Base-by-base conservation (phyloP, 2,888 invertebrate species). In the Cryptocephalus primarius region DNA sequence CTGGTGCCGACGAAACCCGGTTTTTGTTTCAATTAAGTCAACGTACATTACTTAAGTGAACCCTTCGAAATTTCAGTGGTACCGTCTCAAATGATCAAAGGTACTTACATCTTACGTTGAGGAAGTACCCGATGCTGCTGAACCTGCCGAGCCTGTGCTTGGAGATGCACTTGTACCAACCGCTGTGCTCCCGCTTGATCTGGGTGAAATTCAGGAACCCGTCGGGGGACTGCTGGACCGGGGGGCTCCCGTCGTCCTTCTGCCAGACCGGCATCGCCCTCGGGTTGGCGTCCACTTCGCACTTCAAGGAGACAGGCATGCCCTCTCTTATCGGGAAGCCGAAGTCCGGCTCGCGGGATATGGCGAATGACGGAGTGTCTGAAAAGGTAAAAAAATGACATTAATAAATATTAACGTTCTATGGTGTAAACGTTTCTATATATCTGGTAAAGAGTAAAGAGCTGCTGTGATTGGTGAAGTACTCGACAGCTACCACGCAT, bases 241-340 rank as follows among this genome's bases (percentile, higher is more conserved):
- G 69, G 11, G 71, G 70, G 50, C 62, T 63, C n/a, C 60, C 58
- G 48, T 71, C 71, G 59, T 71, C 71, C 53, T 82, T 74, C 60
- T 88, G 82, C 92, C 92, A 92, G 61, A 85, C 77, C 42, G 91
- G 89, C 43, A 81, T 76, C 44, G 90, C 87, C 45, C 85, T 81
- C 12, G 94, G 94, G 74, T 93, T 92, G 60, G 93, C 88, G 73
- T 93, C 92, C 52, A 93, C 91, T 69, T 90, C 89, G 64, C 94
- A 94, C 68, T 89, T 87, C 58, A 94, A 73, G 47, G 89, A 88
- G 52, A 93, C 88, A 52, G 89, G 82, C 66, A 88, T 88, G 50
- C 92, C 92, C 68, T 92, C 91, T 51, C 84, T 76, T 57, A 94
- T 78, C 32, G 91, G 85, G 69, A 88, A 84, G 44, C 92, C 92